Evolutionary conservation across 92 coral and sea anemone genomes (phyloP), one percentile per base, ranked within the genome.

Genomic region (Porites cylindrica): DNA sequence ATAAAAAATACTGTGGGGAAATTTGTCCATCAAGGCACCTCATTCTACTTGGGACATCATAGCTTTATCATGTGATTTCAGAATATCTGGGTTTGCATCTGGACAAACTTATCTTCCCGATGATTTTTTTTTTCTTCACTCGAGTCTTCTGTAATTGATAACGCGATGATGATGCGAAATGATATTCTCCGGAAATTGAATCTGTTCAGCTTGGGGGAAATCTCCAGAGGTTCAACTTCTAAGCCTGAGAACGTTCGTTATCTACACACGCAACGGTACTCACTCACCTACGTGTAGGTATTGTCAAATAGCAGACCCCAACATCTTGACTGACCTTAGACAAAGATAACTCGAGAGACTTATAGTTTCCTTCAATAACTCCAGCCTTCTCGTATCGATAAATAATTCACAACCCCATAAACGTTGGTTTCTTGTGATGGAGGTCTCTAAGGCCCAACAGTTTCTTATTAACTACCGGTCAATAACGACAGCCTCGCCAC

Each of bases 361-460:
- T 51, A 83, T 26, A 43, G 80, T 61, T 82, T 74, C 87, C 50
- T 83, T 62, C 52, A 61, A 74, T 54, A 83, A 61, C 62, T 19
- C 80, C 70, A 74, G 67, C 74, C 29, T 53, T 7, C 43, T 71
- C 6, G 23, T 47, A 43, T 26, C 70, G 52, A 83, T 73, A 50
- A 73, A 74, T 83, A n/a, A 73, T 83, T 62, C 63, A 74, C 87
- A 23, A 79, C 62, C 59, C 32, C 51, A 38, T 24, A 16, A 18
- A 8, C 11, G 8, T 24, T 18, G 14, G 75, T 51, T 64, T n/a
- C 59, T 50, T 72, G 38, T 20, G 13, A 24, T 73, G 24, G 51
- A 20, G 81, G 80, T 83, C 81, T 83, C 66, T 51, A 18, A 71
- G 47, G 74, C 79, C 65, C 59, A 72, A 72, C 79, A 72, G 87